Percentiles rank a stretch among this genome's conserved stretches.
These are phyloP conservation scores for Garrulus glandarius DNA, from an alignment of 2,797 vertebrate genomes.

Conservation along the genomic window DNA sequence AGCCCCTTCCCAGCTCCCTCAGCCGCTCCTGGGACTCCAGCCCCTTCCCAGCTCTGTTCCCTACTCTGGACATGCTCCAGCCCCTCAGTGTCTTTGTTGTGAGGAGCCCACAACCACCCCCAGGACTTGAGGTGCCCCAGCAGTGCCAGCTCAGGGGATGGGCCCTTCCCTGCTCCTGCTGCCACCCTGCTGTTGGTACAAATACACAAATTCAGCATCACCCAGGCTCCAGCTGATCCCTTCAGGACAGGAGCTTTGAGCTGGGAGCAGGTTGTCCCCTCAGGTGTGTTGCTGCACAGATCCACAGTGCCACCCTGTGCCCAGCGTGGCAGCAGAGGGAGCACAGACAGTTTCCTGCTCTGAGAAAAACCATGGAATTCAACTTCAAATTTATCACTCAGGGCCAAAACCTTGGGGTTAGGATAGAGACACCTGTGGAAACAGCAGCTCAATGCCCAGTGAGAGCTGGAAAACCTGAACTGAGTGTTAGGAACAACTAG, in stretches of 20 bases:
- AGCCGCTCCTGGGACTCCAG: not conserved
- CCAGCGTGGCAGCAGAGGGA: not conserved
- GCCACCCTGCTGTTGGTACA: not conserved
- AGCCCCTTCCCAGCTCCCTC: not conserved
- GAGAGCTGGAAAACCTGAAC: not conserved
- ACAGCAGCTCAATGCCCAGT: not conserved
- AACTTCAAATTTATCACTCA: not conserved
- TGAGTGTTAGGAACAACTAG: not conserved
- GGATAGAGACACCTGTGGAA: not conserved
- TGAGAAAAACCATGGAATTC: fast-evolving
- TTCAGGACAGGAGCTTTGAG: not conserved
- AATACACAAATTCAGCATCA: not conserved
- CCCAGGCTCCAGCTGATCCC: not conserved
- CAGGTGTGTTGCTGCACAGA: not conserved
- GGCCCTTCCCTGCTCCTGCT: not conserved
- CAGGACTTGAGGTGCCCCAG: not conserved
- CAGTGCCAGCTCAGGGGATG: not conserved
- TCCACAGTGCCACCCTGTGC: constrained; percentile 38
- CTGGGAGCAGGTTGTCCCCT: not conserved
- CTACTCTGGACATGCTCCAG: fast-evolving
- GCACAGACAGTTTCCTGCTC: not conserved
- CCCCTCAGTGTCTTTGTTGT: not conserved
- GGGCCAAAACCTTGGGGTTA: not conserved
- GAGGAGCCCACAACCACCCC: not conserved
- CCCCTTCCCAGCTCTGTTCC: fast-evolving